Evolutionary conservation across 2,888 invertebrate species (phyloP), one percentile per base, ranked within the genome.

Genomic region (Pristionchus japonicus): DNA sequence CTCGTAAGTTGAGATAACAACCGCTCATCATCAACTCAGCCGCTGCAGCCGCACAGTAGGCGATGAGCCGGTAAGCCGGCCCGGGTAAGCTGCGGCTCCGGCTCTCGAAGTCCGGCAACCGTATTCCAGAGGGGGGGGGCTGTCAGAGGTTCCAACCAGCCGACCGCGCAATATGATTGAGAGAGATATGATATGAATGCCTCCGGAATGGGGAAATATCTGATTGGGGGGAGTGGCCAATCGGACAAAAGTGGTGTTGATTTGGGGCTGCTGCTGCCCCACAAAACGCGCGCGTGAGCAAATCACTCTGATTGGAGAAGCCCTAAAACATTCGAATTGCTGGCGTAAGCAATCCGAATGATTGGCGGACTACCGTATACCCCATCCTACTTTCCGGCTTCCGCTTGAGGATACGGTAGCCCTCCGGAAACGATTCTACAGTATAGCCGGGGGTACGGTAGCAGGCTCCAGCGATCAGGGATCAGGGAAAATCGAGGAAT

Each of bases 241-340:
- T 77, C 77, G 77, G 47, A 77, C 77, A 77, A 77, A 77, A 77
- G 77, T 77, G 77, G 77, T 40, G 77, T 77, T 77, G 77, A 77
- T 77, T 77, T 27, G 77, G 20, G 43, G 43, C 13, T 27, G 15
- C 13, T 15, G 0, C n/a, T 34, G 67, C 57, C 57, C 17, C 9
- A 57, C 11, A 77, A 77, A 43, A 47, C 77, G 77, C 43, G 77
- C 43, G 47, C 77, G 77, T 77, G 77, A 77, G 47, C 77, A 47
- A 77, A 43, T 77, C 77, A 47, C 3, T 0, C 23, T 77, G 77
- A 77, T 77, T 77, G 77, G 77, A n/a, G 40, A 40, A 77, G n/a
- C 43, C 77, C 43, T 13, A 27, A 27, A 77, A 17, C 77, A 77
- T 85, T 85, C 85, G 31, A 37, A 85, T 64, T 85, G 85, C 61